Percentiles rank a stretch among this genome's conserved stretches.
These are phyloP conservation scores for human (Homo sapiens) DNA, from an alignment of 2,113 vertebrate genomes.

Conservation along the genomic window DNA sequence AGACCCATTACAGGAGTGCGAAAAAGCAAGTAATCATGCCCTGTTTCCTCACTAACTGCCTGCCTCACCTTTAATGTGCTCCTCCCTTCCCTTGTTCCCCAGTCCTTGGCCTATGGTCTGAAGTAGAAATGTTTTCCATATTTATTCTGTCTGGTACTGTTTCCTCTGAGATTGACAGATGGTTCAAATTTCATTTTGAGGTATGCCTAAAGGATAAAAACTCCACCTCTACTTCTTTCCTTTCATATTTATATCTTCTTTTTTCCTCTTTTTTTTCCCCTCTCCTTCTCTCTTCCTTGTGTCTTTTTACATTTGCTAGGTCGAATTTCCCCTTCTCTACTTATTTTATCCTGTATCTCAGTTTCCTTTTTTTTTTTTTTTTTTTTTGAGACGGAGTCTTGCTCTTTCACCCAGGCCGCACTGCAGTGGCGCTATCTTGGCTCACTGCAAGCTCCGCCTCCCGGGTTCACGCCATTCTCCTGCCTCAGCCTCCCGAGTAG, in stretches of 20 bases:
- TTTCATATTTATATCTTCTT: conserved; percentile 22
- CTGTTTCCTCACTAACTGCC: no score
- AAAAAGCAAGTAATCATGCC: neutral
- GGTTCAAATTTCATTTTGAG: conserved; percentile 18
- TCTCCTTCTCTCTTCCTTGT: neutral
- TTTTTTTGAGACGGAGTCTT: no score
- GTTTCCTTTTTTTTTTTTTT: neutral
- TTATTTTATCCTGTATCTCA: neutral
- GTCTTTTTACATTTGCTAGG: neutral
- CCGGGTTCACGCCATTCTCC: no score
- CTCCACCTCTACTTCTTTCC: neutral
- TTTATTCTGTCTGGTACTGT: conserved; percentile 31
- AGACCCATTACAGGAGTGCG: neutral
- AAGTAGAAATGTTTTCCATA: conserved; percentile 21
- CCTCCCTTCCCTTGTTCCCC: neutral
- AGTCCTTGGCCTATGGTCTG: neutral
- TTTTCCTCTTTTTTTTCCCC: neutral
- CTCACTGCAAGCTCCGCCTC: no score
- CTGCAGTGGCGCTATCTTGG: no score
- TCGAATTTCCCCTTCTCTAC: neutral
- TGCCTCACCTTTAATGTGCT: neutral
- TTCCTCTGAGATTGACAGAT: conserved; percentile 39
- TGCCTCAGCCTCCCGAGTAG: no score
- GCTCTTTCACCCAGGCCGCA: no score
- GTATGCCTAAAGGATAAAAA: neutral